A percentile compares a stretch with the other conserved stretches of the same genome.
phyloP scores from a whole-genome alignment of 2,888 invertebrate genomes.

The Elgonia sp. region DNA sequence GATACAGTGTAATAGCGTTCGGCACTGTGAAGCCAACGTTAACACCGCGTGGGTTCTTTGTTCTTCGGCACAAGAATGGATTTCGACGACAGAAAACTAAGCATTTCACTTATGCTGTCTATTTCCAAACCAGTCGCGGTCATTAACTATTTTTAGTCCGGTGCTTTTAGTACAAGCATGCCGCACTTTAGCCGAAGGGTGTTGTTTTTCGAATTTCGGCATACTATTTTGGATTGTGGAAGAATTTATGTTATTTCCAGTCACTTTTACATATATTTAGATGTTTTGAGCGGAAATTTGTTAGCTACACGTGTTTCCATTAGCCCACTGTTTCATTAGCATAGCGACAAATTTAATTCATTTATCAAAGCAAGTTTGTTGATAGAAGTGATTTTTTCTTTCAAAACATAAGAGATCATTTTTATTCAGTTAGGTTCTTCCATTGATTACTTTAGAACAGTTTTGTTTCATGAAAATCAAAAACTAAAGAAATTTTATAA shows the following conservation, averaged over 20 bases:
- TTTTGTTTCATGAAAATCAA: no score
- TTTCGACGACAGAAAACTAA: constrained; percentile 65
- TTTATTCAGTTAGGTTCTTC: background rate
- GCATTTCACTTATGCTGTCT: constrained; percentile 74
- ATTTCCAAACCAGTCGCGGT: constrained; percentile 68
- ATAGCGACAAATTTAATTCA: constrained; percentile 55
- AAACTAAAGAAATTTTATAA: no score
- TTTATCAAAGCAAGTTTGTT: constrained; percentile 59
- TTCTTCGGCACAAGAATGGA: constrained; percentile 67
- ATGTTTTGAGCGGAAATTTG: constrained; percentile 67
- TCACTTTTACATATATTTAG: constrained; percentile 69
- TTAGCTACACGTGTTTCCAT: constrained; percentile 67
- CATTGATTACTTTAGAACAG: no score
- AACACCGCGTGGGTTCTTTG: constrained; percentile 78
- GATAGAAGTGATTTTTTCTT: constrained; percentile 35
- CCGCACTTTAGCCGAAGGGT: constrained; percentile 30
- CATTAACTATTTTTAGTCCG: constrained; percentile 71
- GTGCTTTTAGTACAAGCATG: constrained; percentile 22
- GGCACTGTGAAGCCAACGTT: constrained; percentile 76
- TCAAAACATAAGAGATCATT: constrained; percentile 46
- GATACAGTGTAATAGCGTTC: constrained; percentile 82
- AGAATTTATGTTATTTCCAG: constrained; percentile 59
- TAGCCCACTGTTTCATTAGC: constrained; percentile 52
- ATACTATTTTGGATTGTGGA: constrained; percentile 56
- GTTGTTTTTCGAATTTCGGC: constrained; percentile 43